These are phyloP conservation scores for Epicampocera succincta DNA, from an alignment of 2,888 invertebrate genomes.

Conservation along the genomic window DNA sequence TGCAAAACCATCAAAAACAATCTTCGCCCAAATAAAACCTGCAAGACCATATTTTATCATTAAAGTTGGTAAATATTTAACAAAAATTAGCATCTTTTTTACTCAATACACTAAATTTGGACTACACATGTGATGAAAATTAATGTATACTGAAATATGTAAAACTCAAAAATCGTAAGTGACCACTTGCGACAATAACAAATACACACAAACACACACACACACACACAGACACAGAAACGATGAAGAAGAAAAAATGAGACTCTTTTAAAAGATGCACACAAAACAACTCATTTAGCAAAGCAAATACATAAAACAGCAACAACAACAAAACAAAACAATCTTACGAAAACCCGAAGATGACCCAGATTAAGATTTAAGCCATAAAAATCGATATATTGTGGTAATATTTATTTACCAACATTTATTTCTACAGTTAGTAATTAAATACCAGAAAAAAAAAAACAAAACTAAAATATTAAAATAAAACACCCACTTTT, in stretches of 20 bases:
- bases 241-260: background rate
- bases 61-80: background rate
- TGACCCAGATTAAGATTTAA: conserved; percentile 45
- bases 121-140: no score
- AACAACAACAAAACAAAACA: no score
- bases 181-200: conserved; percentile 41
- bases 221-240: background rate
- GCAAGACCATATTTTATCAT: no score
- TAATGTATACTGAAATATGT: no score
- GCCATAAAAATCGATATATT: conserved; percentile 37
- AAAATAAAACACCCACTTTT: conserved; percentile 58
- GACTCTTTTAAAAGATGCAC: conserved; percentile 32
- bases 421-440: background rate
- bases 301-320: no score
- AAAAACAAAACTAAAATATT: no score
- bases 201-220: background rate
- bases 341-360: conserved; percentile 47
- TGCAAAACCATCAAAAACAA: no score
- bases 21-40: no score
- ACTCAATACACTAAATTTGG: no score
- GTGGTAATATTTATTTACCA: conserved; percentile 7
- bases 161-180: background rate
- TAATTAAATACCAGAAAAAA: conserved; percentile 15
- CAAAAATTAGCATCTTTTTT: conserved; percentile 61
- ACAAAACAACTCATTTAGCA: background rate